Conservation (phyloP, 2,888 invertebrate species). For the Therioaphis trifolii region DNA sequence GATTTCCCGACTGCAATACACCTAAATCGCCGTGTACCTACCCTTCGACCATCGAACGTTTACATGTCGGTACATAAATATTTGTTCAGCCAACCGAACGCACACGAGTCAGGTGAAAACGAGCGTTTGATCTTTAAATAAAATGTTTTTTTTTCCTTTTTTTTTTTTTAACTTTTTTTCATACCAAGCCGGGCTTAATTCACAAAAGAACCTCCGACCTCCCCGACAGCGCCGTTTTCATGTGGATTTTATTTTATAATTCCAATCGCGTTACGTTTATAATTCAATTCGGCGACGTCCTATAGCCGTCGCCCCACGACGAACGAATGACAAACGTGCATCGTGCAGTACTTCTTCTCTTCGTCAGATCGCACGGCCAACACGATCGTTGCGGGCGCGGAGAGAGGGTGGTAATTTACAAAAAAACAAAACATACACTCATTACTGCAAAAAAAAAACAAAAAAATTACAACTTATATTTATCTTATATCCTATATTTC, state of each 20-base stretch:
- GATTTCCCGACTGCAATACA: no score
- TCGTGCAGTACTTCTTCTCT: no score
- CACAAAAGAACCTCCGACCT: not conserved
- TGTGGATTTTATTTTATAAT: not conserved
- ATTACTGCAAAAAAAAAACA: no score
- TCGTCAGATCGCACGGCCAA: no score
- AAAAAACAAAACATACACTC: no score
- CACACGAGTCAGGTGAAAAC: not conserved
- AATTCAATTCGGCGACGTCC: not conserved
- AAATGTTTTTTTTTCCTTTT: not conserved
- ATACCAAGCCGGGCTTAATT: not conserved
- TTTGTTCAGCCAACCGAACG: conserved; percentile 24
- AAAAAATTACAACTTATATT: no score
- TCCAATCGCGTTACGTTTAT: not conserved
- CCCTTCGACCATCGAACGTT: not conserved
- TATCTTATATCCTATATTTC: no score
- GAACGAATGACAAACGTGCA: no score
- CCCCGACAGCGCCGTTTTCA: not conserved
- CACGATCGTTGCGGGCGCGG: no score
- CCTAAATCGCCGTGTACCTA: not conserved
- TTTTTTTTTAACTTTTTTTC: not conserved
- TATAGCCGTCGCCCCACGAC: no score
- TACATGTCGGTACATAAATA: not conserved
- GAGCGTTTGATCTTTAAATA: conserved; percentile 4
- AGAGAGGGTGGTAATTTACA: no score